Conservation (phyloP, 1,140 invertebrate genomes). For the Cataglyphis hispanica region DNA sequence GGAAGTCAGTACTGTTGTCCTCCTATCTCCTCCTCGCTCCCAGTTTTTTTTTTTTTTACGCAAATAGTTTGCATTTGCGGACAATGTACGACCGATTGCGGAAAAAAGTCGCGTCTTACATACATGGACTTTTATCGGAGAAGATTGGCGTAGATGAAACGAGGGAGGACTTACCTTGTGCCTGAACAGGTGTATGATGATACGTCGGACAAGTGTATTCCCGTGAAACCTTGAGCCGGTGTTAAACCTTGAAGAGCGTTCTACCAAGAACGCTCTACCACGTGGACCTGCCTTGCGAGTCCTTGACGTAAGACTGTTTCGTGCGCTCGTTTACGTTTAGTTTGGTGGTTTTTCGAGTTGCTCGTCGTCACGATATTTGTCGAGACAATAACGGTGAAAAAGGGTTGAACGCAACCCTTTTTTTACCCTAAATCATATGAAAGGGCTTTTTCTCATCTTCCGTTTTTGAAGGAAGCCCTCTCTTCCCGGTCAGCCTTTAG, state of each 20-base stretch:
- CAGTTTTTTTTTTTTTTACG: neutral
- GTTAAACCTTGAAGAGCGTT: slow-evolving; percentile 71
- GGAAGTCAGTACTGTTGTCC: slow-evolving; percentile 16
- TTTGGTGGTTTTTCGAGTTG: slow-evolving; percentile 77
- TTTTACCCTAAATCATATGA: slow-evolving; percentile 68
- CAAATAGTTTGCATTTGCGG: slow-evolving; percentile 16
- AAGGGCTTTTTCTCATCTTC: slow-evolving; percentile 29
- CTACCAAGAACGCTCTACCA: slow-evolving; percentile 63
- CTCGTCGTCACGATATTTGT: slow-evolving; percentile 72
- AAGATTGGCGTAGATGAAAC: slow-evolving; percentile 19
- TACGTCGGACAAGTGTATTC: neutral
- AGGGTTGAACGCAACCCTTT: slow-evolving; percentile 77
- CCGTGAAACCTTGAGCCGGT: slow-evolving; percentile 60
- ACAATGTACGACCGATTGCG: slow-evolving; percentile 9
- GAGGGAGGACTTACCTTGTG: slow-evolving; percentile 64
- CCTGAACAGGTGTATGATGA: slow-evolving; percentile 45
- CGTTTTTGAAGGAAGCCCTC: neutral
- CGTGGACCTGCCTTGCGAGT: slow-evolving; percentile 71
- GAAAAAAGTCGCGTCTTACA: neutral
- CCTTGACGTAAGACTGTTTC: slow-evolving; percentile 81
- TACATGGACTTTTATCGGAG: slow-evolving; percentile 1
- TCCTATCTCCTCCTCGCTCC: neutral
- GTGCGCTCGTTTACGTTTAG: slow-evolving; percentile 71
- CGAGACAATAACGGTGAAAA: slow-evolving; percentile 76
- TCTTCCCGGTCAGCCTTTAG: slow-evolving; percentile 50